phyloP scores from a whole-genome alignment of 1,140 invertebrate species.

The Teleopsis dalmanni region DNA sequence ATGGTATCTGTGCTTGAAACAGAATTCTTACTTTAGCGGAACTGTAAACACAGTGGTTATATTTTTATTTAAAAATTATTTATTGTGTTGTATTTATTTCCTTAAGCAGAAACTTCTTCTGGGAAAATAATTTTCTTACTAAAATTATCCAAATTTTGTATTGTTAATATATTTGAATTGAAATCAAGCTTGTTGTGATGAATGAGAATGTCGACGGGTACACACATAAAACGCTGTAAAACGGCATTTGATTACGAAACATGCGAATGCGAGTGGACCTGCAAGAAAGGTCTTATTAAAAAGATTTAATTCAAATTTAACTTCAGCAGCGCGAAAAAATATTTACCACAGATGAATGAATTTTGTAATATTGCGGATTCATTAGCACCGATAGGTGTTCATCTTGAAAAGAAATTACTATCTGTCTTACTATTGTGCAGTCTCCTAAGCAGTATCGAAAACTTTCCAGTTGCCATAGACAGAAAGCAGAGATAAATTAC shows the following conservation, averaged over 20 bases:
- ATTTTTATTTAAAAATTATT: no score
- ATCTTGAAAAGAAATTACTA: not conserved
- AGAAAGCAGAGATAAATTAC: not conserved
- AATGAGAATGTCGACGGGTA: no score
- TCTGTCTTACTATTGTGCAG: constrained; percentile 1
- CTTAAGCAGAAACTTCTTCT: no score
- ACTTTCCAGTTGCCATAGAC: not conserved
- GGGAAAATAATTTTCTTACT: no score
- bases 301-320: not conserved
- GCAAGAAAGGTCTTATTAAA: not conserved
- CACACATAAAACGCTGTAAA: constrained; percentile 1
- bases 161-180: no score
- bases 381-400: not conserved
- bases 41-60: no score
- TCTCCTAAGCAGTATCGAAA: not conserved
- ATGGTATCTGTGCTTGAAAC: no score
- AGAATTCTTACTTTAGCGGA: no score
- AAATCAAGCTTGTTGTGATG: no score
- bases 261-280: not conserved
- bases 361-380: not conserved
- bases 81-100: no score
- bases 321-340: not conserved
- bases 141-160: no score
- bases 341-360: not conserved
- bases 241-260: not conserved